Conservation (phyloP, 1,140 invertebrate genomes). For the Cherax quadricarinatus region DNA sequence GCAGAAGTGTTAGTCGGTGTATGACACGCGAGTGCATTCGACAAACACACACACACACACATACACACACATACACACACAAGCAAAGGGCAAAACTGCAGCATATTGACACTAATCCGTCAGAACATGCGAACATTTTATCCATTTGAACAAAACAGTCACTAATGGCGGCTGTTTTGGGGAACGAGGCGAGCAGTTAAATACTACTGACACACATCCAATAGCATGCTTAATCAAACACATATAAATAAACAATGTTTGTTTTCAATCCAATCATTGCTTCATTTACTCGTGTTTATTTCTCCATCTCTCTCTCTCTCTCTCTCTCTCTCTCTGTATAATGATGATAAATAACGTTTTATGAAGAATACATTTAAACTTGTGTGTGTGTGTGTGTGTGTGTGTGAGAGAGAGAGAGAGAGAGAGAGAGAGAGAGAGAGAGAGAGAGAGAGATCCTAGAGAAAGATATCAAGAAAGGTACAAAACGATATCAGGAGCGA, state of each 20-base stretch:
- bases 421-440: too few relatives aligned
- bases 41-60: not conserved
- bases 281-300: not conserved
- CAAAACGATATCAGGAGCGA: too few relatives aligned
- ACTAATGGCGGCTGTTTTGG: constrained; percentile 4
- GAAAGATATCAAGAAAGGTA: too few relatives aligned
- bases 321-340: not conserved
- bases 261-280: not conserved
- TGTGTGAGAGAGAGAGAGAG: too few relatives aligned
- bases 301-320: not conserved
- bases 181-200: not conserved
- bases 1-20: too few relatives aligned
- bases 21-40: too few relatives aligned
- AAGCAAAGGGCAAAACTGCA: too few relatives aligned
- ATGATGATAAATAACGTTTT: too few relatives aligned
- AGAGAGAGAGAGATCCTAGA: too few relatives aligned
- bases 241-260: constrained; percentile 1
- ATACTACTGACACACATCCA: not conserved
- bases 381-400: too few relatives aligned
- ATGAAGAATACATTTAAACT: too few relatives aligned
- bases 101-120: not conserved
- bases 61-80: not conserved
- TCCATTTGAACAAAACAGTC: not conserved
- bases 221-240: not conserved
- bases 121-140: not conserved